Conservation (phyloP, 2,888 invertebrate genomes). For the Hypolimnas misippus region DNA sequence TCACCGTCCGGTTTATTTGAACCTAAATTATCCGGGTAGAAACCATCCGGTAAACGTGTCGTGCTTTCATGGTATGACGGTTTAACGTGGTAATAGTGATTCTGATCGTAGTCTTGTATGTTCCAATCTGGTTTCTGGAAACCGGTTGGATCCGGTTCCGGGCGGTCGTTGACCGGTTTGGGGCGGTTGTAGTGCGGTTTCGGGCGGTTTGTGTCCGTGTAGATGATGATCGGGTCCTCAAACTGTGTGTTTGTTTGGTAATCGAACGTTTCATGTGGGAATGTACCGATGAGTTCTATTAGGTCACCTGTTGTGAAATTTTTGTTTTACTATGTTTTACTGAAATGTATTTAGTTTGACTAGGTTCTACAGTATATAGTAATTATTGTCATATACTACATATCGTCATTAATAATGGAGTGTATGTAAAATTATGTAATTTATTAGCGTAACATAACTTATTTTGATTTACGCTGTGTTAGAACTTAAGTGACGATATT, state of each 20-base stretch:
- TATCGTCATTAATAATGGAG: no score
- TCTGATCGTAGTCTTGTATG: conserved; percentile 55
- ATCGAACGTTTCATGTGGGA: conserved; percentile 77
- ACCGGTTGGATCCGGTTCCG: conserved; percentile 51
- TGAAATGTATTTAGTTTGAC: background rate
- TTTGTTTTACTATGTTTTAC: conserved; percentile 22
- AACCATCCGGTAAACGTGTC: conserved; percentile 62
- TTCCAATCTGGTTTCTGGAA: conserved; percentile 62
- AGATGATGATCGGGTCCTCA: conserved; percentile 78
- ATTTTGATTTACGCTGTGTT: no score
- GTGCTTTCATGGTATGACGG: conserved; percentile 78
- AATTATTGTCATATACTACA: no score
- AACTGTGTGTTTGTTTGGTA: conserved; percentile 74
- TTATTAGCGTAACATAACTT: no score
- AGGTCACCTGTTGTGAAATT: conserved; percentile 75
- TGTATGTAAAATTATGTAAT: no score
- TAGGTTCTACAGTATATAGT: no score
- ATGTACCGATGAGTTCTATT: conserved; percentile 79
- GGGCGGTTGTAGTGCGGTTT: conserved; percentile 62
- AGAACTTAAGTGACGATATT: no score
- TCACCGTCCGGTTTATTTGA: conserved; percentile 55
- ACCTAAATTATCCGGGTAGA: conserved; percentile 57
- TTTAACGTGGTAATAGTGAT: conserved; percentile 75
- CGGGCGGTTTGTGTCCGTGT: conserved; percentile 70
- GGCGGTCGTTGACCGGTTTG: conserved; percentile 50